A percentile compares a stretch with the other conserved stretches of the same genome.
Conservation (phyloP, 2,888 invertebrate species). For the Noctua pronuba region DNA sequence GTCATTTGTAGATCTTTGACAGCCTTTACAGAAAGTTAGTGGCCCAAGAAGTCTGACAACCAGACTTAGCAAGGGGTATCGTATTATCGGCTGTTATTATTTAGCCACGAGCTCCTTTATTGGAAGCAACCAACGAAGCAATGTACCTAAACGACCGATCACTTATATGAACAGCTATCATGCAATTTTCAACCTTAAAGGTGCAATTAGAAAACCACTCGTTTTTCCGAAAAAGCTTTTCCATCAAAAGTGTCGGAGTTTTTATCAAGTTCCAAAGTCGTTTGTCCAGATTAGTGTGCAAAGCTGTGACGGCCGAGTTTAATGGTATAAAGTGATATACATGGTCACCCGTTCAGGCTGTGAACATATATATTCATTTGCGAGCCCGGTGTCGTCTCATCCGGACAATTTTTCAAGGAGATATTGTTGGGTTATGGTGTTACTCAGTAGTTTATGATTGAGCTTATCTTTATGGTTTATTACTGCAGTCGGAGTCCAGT, state of each 20-base stretch:
- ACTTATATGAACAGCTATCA: background rate
- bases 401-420: conserved; percentile 66
- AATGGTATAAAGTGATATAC: conserved; percentile 71
- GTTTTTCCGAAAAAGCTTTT: conserved; percentile 51
- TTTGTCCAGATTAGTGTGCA: conserved; percentile 68
- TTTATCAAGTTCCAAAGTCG: conserved; percentile 66
- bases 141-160: background rate
- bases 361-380: conserved; percentile 69
- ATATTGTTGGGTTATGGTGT: conserved; percentile 46
- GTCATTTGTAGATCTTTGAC: too few relatives aligned
- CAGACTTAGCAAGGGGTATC: too few relatives aligned
- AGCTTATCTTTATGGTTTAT: background rate
- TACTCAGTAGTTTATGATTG: background rate
- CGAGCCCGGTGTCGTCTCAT: conserved; percentile 38
- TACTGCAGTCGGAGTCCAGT: background rate
- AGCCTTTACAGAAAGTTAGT: too few relatives aligned
- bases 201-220: conserved; percentile 50
- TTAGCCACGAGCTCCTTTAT: too few relatives aligned
- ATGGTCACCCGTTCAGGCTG: conserved; percentile 53
- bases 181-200: background rate
- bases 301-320: conserved; percentile 62
- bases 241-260: conserved; percentile 63
- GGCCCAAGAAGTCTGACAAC: too few relatives aligned
- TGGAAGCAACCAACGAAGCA: background rate
- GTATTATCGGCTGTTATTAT: too few relatives aligned